A percentile compares a stretch with the other conserved stretches of the same genome.
These are phyloP conservation scores for Laodelphax striatellus DNA, from an alignment of 1,140 invertebrate species.

Conservation along the genomic window DNA sequence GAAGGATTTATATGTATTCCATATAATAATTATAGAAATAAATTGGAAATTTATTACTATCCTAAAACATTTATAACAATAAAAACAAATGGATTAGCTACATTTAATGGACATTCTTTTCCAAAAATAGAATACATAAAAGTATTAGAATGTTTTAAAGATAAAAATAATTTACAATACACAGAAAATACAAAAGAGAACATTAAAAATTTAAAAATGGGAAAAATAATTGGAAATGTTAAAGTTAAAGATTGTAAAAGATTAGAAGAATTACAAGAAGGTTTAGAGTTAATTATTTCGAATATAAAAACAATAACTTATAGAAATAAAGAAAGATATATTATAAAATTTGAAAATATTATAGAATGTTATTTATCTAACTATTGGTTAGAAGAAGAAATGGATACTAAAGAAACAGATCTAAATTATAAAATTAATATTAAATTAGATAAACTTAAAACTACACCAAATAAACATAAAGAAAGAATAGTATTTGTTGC, in stretches of 20 bases:
- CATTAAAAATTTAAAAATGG: background rate
- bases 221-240: constrained; percentile 1
- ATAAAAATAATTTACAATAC: background rate
- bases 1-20: constrained; percentile 5
- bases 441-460: constrained; percentile 3
- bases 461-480: constrained; percentile 3
- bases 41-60: background rate
- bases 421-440: constrained; percentile 8
- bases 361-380: constrained; percentile 2
- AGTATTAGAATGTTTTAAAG: background rate
- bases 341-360: constrained; percentile 4
- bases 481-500: constrained; percentile 5
- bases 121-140: constrained; percentile 1
- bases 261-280: background rate
- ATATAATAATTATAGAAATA: constrained; percentile 3
- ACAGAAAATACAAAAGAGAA: background rate
- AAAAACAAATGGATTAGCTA: background rate
- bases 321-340: constrained; percentile 4
- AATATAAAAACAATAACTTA: background rate
- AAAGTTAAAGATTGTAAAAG: constrained; percentile 6
- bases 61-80: background rate
- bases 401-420: background rate
- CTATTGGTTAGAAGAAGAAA: constrained; percentile 7
- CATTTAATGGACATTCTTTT: constrained; percentile 2
- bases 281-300: background rate